Base-by-base conservation (phyloP, 2,888 invertebrate species). In the Clusia tigrina region DNA sequence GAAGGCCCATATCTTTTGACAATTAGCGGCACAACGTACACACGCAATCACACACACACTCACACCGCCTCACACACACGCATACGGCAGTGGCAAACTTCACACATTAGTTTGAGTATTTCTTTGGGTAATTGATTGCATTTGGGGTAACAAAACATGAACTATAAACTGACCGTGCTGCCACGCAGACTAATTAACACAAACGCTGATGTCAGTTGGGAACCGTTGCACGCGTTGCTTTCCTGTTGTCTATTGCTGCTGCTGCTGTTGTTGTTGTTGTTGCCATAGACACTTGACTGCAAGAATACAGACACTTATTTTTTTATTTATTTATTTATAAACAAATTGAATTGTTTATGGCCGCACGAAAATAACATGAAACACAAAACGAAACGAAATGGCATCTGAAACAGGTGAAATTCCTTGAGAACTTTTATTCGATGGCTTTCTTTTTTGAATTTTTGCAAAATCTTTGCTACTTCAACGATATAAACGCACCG, bases 391-490 rank as follows among this genome's bases (percentile, higher is more conserved):
- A 32, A 32, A 12, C 12, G 32, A 32, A 32, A 32, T 32, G n/a
- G n/a, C n/a, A n/a, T n/a, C n/a, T n/a, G 32, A 32, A 32, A 32
- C 32, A 12, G 32, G 32, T 32, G 32, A 32, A 32, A 32, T 32
- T 32, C 5, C 6, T 32, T 32, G 32, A 32, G 6, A 32, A 32
- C 12, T 32, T 32, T 32, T 9, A 10, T 42, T 42, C n/a, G 32
- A 9, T 32, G 32, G 12, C n/a, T 42, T 42, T 3, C 48, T 20
- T 20, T 48, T 18, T 48, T 48, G 5, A 2, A 20, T 18, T n/a
- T n/a, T 48, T 48, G 48, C 48, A 48, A 22, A 22, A 48, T 48
- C 22, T 18, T 22, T 48, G 48, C 48, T 48, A 22, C 15, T 48
- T 18, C 48, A 18, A 6, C 18, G 15, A 48, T 20, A 48, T 48